Evolutionary conservation across 92 coral and sea anemone species (phyloP), one percentile per base, ranked within the genome.

Genomic region (Paragorgia papillata): DNA sequence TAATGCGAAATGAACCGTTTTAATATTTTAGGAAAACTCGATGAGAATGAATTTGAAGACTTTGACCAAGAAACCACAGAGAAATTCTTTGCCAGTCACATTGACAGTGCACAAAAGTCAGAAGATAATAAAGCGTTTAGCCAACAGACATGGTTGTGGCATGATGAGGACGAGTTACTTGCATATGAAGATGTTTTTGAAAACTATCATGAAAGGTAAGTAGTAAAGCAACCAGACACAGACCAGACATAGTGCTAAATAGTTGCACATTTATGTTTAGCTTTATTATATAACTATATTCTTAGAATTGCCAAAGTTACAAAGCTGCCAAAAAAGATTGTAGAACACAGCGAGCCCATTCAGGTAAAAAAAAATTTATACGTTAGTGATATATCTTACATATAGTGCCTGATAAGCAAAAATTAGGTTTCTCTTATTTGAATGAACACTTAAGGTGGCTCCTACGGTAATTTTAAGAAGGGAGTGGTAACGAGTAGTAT

Each of bases 141-240:
- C 40, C 80, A 89, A 31, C 92, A 94, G 76, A 84, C 96, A 28
- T 94, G 98, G 98, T 46, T 94, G 33, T 94, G 98, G 98, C 98
- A 94, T 73, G 95, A 94, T 57, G 98, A 94, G 18, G 98, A 94
- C 33, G 98, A 94, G 62, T 71, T 94, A 31, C 79, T 94, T 17
- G 85, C 83, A 79, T 94, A 88, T 41, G 98, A 94, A 83, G 98
- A 88, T 31, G 69, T 94, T 35, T 73, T 94, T 31, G 89, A 86
- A 55, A 92, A 94, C 62, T 94, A 94, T 67, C 98, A 94, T 71
- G 90, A 94, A 53, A 88, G 97, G 97, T 92, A 81, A 46, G 53
- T n/a, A 35, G 25, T 15, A 64, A 12, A 1, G 3, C 15, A 40
- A 13, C n/a, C n/a, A n/a, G n/a, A n/a, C n/a, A n/a, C n/a, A n/a